phyloP scores from a whole-genome alignment of 2,797 vertebrate species.

The Xerus rutilus region DNA sequence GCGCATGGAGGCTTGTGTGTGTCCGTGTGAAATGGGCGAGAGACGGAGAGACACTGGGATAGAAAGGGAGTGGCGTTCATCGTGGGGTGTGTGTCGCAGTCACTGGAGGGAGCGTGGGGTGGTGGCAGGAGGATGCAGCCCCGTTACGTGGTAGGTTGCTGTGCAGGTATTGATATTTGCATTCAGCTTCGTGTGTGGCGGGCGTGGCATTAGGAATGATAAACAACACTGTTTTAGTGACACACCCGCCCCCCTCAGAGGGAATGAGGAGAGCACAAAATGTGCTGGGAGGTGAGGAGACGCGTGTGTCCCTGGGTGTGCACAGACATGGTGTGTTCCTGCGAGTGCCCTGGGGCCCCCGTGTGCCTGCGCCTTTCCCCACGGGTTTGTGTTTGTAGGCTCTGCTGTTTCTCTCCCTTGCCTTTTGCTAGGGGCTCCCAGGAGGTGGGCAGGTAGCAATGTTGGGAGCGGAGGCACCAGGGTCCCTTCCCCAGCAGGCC shows the following conservation, averaged over 20 bases:
- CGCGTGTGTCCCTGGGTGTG: neutral
- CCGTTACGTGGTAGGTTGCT: neutral
- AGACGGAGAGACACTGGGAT: neutral
- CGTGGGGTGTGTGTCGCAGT: neutral
- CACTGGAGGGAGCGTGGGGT: neutral
- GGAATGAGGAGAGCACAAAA: neutral
- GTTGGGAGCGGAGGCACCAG: neutral
- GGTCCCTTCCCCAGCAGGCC: neutral
- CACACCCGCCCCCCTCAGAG: neutral
- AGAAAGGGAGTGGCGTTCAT: neutral
- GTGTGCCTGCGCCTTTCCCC: neutral
- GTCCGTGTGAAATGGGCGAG: neutral
- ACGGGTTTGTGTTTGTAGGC: neutral
- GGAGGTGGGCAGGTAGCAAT: neutral
- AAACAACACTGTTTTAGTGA: neutral
- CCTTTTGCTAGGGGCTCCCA: neutral
- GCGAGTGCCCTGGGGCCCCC: neutral
- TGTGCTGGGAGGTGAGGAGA: neutral
- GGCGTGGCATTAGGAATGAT: neutral
- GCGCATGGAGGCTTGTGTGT: neutral
- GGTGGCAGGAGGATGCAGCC: neutral
- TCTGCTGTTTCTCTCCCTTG: neutral
- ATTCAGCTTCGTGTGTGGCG: neutral
- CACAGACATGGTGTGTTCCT: neutral
- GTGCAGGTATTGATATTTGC: neutral